These are phyloP conservation scores for Phymanthus crucifer DNA, from an alignment of 92 coral and sea anemone genomes.

Conservation along the genomic window DNA sequence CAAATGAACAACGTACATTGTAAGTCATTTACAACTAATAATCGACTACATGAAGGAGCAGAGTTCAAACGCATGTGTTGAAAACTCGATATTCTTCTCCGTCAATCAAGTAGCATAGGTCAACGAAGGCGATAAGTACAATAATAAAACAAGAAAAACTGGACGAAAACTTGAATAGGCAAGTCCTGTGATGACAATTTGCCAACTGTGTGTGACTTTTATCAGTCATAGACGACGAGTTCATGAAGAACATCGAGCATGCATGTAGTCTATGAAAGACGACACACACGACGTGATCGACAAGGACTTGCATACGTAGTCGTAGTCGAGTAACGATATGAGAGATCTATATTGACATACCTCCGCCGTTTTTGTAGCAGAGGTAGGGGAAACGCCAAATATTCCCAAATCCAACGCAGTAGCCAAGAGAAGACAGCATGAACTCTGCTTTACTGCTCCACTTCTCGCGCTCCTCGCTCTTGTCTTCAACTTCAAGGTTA, in stretches of 20 bases:
- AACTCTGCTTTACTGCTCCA: constrained; percentile 48
- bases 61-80: not conserved
- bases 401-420: constrained; percentile 56
- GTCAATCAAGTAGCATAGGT: not conserved
- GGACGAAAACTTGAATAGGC: not conserved
- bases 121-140: not conserved
- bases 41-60: no score
- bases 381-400: constrained; percentile 59
- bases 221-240: not conserved
- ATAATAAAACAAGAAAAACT: not conserved
- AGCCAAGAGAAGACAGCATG: constrained; percentile 48
- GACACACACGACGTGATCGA: not conserved
- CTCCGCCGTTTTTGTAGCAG: constrained; percentile 50
- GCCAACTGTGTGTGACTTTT: no score
- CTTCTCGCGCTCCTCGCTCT: constrained; percentile 12
- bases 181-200: not conserved
- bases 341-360: constrained; percentile 9
- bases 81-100: not conserved
- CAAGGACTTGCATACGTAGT: not conserved
- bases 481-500: not conserved
- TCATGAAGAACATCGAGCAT: not conserved
- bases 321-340: not conserved
- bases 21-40: not conserved
- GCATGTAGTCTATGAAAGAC: no score
- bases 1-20: not conserved